These are phyloP conservation scores for Neoscelio sp. DNA, from an alignment of 2,888 invertebrate species.

Conservation along the genomic window DNA sequence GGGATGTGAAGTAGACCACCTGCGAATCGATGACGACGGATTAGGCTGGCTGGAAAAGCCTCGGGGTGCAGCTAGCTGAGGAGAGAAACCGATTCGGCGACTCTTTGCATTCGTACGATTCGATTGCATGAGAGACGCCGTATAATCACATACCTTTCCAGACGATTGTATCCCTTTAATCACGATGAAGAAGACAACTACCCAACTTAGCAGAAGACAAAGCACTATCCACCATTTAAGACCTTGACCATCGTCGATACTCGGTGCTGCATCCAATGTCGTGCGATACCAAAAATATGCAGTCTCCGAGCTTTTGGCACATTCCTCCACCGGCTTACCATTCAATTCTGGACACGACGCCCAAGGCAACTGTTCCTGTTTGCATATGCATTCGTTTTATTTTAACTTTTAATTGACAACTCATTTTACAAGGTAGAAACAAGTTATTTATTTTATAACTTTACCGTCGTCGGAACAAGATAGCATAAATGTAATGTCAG, in stretches of 20 bases:
- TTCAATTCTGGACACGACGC: constrained; percentile 90
- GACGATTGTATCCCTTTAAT: constrained; percentile 99
- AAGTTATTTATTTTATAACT: too few species aligned
- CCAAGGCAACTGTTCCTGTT: constrained; percentile 93
- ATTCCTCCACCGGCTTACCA: constrained; percentile 89
- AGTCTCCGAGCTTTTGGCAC: constrained; percentile 92
- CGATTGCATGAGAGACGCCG: constrained; percentile 44
- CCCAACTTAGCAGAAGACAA: constrained; percentile 94
- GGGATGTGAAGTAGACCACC: constrained; percentile 97
- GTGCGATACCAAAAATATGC: constrained; percentile 97
- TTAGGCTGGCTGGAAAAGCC: constrained; percentile 48
- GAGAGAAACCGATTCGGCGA: constrained; percentile 52
- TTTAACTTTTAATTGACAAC: constrained; percentile 3
- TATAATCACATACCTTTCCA: constrained; percentile 88
- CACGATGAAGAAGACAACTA: constrained; percentile 96
- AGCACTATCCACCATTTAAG: constrained; percentile 97
- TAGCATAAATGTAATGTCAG: too few species aligned
- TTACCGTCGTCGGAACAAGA: too few species aligned
- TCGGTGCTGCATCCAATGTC: constrained; percentile 94
- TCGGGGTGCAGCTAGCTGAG: constrained; percentile 53
- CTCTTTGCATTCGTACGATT: constrained; percentile 44
- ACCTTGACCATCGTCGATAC: constrained; percentile 92
- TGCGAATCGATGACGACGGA: constrained; percentile 81
- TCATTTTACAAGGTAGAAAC: too few species aligned
- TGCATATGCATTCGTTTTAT: constrained; percentile 8